A percentile compares a stretch with the other conserved stretches of the same genome.
Conservation (phyloP, 2,888 invertebrate genomes). For the Dioctria rufipes region DNA sequence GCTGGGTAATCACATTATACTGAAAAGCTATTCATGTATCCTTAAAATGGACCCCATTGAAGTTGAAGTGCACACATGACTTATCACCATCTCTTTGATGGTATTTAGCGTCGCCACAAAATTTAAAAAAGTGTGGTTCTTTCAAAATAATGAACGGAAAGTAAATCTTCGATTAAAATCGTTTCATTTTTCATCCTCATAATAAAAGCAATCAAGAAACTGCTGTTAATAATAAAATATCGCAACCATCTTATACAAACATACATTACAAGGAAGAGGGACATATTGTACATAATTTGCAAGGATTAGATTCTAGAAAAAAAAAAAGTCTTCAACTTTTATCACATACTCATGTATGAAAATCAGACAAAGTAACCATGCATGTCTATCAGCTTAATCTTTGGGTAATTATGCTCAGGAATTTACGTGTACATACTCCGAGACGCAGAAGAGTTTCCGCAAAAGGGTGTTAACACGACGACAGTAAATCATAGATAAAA, state of each 20-base stretch:
- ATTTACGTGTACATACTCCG: conserved; percentile 5
- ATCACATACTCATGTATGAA: conserved; percentile 42
- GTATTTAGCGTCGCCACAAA: too few species aligned
- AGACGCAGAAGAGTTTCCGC: conserved; percentile 4
- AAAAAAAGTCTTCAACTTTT: conserved; percentile 25
- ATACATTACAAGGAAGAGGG: background rate
- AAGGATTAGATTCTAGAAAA: too few species aligned
- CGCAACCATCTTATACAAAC: conserved; percentile 22
- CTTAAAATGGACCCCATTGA: too few species aligned
- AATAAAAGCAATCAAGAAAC: background rate
- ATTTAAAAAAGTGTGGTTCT: too few species aligned
- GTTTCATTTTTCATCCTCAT: background rate
- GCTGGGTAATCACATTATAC: too few species aligned
- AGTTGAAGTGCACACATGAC: too few species aligned
- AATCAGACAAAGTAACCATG: conserved; percentile 41
- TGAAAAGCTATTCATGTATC: too few species aligned
- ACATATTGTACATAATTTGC: background rate
- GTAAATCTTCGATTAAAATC: conserved; percentile 13
- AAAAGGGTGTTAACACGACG: conserved; percentile 34
- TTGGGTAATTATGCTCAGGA: conserved; percentile 51
- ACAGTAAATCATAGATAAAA: conserved; percentile 39
- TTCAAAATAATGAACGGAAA: too few species aligned
- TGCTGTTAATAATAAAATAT: background rate
- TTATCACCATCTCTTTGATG: too few species aligned
- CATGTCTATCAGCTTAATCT: conserved; percentile 55